These are phyloP conservation scores for Epinephelus cyanopodus DNA, from an alignment of 2,113 vertebrate species.

Conservation along the genomic window DNA sequence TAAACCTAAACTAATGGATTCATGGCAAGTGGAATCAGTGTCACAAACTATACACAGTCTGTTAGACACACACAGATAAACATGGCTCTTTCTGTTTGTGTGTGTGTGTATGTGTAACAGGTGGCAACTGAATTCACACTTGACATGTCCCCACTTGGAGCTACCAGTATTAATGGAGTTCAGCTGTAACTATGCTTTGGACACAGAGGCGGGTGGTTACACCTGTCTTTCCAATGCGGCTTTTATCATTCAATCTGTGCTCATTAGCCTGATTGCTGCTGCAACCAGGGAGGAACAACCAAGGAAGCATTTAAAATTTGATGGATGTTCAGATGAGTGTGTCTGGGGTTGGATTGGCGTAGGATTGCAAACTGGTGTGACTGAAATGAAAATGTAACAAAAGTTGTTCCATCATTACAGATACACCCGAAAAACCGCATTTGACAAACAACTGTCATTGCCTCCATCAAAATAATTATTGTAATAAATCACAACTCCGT, in stretches of 20 bases:
- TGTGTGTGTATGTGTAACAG: not conserved
- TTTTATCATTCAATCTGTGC: conserved; percentile 49
- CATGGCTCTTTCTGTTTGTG: not conserved
- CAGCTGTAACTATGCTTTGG: conserved; percentile 33
- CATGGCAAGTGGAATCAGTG: not conserved
- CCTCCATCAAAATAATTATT: conserved; percentile 40
- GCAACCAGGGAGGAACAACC: conserved; percentile 13
- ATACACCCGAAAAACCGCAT: conserved; percentile 29
- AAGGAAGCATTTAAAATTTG: conserved; percentile 31
- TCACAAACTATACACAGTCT: not conserved
- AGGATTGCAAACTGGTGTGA: conserved; percentile 17
- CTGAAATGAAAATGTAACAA: conserved; percentile 9
- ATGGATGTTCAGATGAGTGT: conserved; percentile 28
- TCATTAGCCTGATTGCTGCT: conserved; percentile 55
- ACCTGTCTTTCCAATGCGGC: conserved; percentile 19
- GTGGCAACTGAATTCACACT: conserved; percentile 12
- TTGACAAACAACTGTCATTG: conserved; percentile 37
- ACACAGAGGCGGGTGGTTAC: conserved; percentile 8
- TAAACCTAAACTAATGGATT: not conserved
- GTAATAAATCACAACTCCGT: conserved; percentile 36
- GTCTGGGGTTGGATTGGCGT: not conserved
- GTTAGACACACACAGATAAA: not conserved
- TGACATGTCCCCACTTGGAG: conserved; percentile 19
- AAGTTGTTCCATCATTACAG: conserved; percentile 24
- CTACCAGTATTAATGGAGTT: conserved; percentile 38